phyloP scores from a whole-genome alignment of 2,797 vertebrate species.

The Paramormyrops hopkinsi region DNA sequence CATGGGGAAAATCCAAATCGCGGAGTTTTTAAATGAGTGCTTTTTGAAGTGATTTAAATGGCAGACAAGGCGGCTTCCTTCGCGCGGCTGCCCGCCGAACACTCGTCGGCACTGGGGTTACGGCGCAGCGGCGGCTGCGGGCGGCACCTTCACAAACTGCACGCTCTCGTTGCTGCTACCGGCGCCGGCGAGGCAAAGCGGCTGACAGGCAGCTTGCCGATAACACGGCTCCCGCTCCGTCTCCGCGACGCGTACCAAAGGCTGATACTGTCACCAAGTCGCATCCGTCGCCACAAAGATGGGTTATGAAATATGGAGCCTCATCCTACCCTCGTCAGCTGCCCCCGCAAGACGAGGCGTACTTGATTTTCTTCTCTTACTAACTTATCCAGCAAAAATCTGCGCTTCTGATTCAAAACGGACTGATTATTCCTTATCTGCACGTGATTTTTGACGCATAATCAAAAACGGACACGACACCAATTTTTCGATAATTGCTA shows the following conservation, averaged over 20 bases:
- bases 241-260: conserved; percentile 70
- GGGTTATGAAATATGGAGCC: neutral
- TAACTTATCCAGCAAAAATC: neutral
- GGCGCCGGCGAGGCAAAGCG: neutral
- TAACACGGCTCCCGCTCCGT: conserved; percentile 49
- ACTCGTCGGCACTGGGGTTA: neutral
- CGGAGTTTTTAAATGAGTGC: conserved; percentile 50
- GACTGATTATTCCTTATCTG: neutral
- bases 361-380: neutral
- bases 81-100: neutral
- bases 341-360: neutral
- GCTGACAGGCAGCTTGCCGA: neutral
- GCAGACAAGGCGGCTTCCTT: conserved; percentile 48
- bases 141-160: neutral
- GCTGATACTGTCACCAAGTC: conserved; percentile 67
- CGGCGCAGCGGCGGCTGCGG: neutral
- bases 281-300: conserved; percentile 46
- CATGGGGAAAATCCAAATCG: conserved; percentile 46
- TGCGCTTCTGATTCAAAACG: neutral
- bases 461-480: neutral
- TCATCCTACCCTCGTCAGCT: neutral
- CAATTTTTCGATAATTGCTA: neutral
- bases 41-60: conserved; percentile 50
- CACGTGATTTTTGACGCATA: neutral
- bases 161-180: neutral